Percentiles rank a stretch among this genome's conserved stretches.
Evolutionary conservation across 1,140 invertebrate genomes (phyloP).

Genomic region (Propsilocerus akamusi): DNA sequence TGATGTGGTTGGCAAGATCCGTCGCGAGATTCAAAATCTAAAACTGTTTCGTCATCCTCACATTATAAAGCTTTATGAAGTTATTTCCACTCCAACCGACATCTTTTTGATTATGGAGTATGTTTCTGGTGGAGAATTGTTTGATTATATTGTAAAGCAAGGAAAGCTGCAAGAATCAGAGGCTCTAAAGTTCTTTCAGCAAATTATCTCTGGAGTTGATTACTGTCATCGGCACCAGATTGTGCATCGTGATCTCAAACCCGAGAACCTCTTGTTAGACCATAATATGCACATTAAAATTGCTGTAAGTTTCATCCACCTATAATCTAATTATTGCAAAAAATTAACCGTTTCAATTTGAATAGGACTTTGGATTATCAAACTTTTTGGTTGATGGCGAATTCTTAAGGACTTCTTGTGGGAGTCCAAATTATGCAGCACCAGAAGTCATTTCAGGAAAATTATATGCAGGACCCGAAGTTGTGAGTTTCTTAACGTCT

Average conservation of each 20-base stretch:
- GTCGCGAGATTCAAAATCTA: constrained; percentile 96
- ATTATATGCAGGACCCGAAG: constrained; percentile 78
- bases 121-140: constrained; percentile 95
- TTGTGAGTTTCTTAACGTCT: too few relatives aligned
- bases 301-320: too few relatives aligned
- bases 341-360: too few relatives aligned
- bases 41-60: constrained; percentile 99
- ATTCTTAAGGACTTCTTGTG: constrained; percentile 95
- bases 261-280: constrained; percentile 93
- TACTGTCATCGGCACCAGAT: constrained; percentile 99
- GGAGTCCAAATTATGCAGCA: constrained; percentile 98
- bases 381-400: constrained; percentile 96
- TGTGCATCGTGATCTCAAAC: constrained; percentile 90
- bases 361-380: too few relatives aligned
- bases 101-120: constrained; percentile 99
- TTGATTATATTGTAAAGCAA: constrained; percentile 99
- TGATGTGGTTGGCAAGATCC: constrained; percentile 97
- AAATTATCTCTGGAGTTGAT: constrained; percentile 98
- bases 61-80: constrained; percentile 93
- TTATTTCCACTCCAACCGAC: constrained; percentile 96
- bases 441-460: constrained; percentile 97
- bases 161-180: constrained; percentile 92
- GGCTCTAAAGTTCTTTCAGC: constrained; percentile 92
- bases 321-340: too few relatives aligned
- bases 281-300: constrained; percentile 98